Percentiles rank a stretch among this genome's conserved stretches.
phyloP scores from a whole-genome alignment of 92 coral and sea anemone species.

The Parazoanthus swiftii region DNA sequence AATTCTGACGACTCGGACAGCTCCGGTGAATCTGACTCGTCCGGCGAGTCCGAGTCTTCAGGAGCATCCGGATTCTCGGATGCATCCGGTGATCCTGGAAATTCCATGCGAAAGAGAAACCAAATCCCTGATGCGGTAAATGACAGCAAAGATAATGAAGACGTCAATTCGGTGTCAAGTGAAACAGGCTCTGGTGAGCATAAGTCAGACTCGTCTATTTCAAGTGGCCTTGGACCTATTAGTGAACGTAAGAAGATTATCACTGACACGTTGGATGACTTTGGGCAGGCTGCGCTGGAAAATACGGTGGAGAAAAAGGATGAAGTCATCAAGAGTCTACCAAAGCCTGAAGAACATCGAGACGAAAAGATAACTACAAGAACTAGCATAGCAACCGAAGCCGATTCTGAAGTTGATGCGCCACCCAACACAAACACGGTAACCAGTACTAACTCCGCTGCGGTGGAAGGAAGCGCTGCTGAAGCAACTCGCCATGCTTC shows the following conservation, averaged over 20 bases:
- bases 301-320: slow-evolving; percentile 68
- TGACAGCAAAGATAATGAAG: not conserved
- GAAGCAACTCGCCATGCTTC: slow-evolving; percentile 30
- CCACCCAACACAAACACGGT: slow-evolving; percentile 32
- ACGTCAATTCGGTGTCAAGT: not conserved
- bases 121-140: not conserved
- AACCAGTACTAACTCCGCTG: slow-evolving; percentile 27
- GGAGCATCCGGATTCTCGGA: not conserved
- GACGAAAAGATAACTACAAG: not conserved
- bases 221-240: slow-evolving; percentile 8
- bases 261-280: slow-evolving; percentile 69
- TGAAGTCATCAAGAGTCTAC: slow-evolving; percentile 69
- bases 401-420: not conserved
- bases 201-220: not conserved
- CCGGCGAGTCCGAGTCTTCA: slow-evolving; percentile 39
- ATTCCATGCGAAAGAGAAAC: slow-evolving; percentile 19
- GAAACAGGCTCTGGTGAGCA: slow-evolving; percentile 25
- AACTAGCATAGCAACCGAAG: slow-evolving; percentile 7
- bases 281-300: slow-evolving; percentile 72
- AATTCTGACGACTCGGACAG: slow-evolving; percentile 35
- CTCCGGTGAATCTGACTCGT: slow-evolving; percentile 45
- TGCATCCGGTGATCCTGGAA: not conserved
- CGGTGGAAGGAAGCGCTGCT: not conserved
- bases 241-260: slow-evolving; percentile 58
- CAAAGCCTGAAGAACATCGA: slow-evolving; percentile 43